Base-by-base conservation (phyloP, 2,797 vertebrate species). In the Erpetoichthys calabaricus region DNA sequence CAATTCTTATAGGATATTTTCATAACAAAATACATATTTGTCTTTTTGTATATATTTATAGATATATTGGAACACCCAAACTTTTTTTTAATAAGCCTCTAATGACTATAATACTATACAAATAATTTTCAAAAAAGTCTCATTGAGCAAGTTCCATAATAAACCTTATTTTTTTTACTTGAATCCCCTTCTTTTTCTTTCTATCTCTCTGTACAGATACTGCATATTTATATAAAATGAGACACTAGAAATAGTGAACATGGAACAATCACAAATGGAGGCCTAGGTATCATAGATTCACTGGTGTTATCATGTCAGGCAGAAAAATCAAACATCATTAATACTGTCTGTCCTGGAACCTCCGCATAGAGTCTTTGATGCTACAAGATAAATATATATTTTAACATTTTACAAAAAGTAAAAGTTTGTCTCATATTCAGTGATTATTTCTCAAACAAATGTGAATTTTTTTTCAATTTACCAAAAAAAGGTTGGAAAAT, bases 151-250 rank as follows among this genome's bases (percentile, higher is more conserved):
- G 50, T 62, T 59, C 57, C 59, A 56, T 58, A 45, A 49, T 62
- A 59, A 62, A 62, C 53, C 61, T 62, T 59, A 51, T 50, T 47
- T 57, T 43, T 51, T 45, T 54, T 55, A 55, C 56, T 50, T 47
- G 44, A 41, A 55, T 53, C 45, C 51, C 56, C 3, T 58, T 62
- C 42, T 45, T 53, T 53, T 9, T 51, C 56, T 61, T 53, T 60
- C 7, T 56, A 9, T 44, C 42, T 57, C 7, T 51, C n/a, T 8
- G 5, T 43, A 42, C 43, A 43, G 10, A 54, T 45, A 52, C 52
- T 55, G 61, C 47, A 25, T 51, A 51, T 8, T 53, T 47, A 46
- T 59, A 45, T 42, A 53, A 51, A 55, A 53, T 49, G 44, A 56
- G 45, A 51, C 44, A 6, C 56, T n/a, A 5, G 44, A 10, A 51